Conservation (phyloP, 2,797 vertebrate species). For the Trachops cirrhosus region DNA sequence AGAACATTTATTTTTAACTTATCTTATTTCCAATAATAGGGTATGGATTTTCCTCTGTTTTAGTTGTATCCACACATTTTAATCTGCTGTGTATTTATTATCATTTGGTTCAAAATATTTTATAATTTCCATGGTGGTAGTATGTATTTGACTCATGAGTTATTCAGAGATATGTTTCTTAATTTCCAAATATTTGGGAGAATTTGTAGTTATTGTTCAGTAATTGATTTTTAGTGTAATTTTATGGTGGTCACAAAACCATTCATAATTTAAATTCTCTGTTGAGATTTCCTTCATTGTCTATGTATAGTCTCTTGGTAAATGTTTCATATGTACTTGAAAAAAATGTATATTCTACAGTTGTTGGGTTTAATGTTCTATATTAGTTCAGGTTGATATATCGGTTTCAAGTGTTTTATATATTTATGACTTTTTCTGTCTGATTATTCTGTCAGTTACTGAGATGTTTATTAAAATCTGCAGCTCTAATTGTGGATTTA, state of each 20-base stretch:
- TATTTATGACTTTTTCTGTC: not conserved
- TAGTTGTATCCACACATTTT: not conserved
- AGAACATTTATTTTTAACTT: not conserved
- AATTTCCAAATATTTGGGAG: not conserved
- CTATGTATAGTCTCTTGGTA: not conserved
- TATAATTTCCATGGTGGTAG: not conserved
- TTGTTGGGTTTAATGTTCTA: not conserved
- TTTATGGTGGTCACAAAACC: not conserved
- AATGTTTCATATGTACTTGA: not conserved
- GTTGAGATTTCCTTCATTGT: not conserved
- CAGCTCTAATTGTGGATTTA: not conserved
- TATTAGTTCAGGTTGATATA: not conserved
- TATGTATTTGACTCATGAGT: not conserved
- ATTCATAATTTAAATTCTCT: not conserved
- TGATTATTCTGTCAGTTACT: not conserved
- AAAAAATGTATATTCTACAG: not conserved
- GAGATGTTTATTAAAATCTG: not conserved
- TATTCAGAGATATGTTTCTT: not conserved
- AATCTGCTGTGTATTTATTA: not conserved
- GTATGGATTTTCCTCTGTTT: not conserved
- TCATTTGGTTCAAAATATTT: not conserved
- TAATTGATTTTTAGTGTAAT: not conserved
- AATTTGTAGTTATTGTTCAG: constrained; percentile 28
- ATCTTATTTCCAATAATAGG: not conserved
- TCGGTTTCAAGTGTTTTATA: not conserved